Conservation (phyloP, 2,888 invertebrate species). For the Entomobrya proxima region DNA sequence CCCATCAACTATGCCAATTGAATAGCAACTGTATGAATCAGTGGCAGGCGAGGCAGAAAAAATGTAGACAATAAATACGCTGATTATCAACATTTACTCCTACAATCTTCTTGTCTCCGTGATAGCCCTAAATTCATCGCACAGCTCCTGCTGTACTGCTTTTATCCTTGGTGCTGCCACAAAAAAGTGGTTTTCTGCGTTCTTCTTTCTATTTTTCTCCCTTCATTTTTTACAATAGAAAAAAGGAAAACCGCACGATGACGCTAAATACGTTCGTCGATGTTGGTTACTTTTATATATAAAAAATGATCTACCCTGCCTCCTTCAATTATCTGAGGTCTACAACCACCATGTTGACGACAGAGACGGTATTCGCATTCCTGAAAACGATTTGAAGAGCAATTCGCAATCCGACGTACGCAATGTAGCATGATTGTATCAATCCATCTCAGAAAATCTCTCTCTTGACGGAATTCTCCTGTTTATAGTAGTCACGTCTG, state of each 20-base stretch:
- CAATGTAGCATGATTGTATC: neutral
- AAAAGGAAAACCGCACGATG: conserved; percentile 10
- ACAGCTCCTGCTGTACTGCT: neutral
- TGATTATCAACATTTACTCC: conserved; percentile 22
- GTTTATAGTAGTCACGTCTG: conserved; percentile 50
- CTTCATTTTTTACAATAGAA: neutral
- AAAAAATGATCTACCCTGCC: neutral
- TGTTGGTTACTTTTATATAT: neutral
- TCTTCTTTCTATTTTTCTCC: no score
- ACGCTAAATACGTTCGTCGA: neutral
- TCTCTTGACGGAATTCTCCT: conserved; percentile 12
- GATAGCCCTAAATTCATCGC: neutral
- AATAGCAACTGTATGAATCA: conserved; percentile 9
- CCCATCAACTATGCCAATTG: neutral
- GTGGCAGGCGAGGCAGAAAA: neutral
- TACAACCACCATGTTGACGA: conserved; percentile 5
- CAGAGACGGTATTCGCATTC: conserved; percentile 28
- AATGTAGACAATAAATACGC: conserved; percentile 17
- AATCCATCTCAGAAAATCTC: conserved; percentile 11
- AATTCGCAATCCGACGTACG: conserved; percentile 16
- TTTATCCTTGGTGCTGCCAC: neutral
- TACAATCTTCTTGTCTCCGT: conserved; percentile 3
- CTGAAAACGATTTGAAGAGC: neutral
- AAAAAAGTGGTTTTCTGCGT: neutral
- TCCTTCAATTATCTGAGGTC: conserved; percentile 26